Evolutionary conservation across 2,888 invertebrate genomes (phyloP).

Genomic region (Chaetogeoica ovagalla): DNA sequence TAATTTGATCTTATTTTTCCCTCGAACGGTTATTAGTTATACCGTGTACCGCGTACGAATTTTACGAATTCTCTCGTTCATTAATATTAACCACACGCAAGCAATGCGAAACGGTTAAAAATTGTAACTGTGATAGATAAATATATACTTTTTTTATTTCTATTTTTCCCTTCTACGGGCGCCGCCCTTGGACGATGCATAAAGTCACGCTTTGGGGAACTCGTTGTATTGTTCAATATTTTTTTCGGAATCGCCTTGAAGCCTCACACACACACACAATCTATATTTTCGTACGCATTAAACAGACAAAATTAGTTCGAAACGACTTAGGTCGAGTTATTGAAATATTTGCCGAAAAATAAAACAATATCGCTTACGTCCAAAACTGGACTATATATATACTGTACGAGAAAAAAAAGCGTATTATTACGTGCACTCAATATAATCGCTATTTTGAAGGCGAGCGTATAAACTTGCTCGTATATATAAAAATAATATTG

Average conservation of each 20-base stretch:
- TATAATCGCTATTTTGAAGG: too few species aligned
- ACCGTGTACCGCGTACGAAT: neutral
- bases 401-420: too few species aligned
- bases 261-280: neutral
- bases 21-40: neutral
- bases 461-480: too few species aligned
- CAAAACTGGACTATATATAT: conserved; percentile 19
- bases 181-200: conserved; percentile 38
- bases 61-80: conserved; percentile 28
- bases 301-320: conserved; percentile 21
- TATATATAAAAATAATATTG: neutral
- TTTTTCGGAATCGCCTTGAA: conserved; percentile 16
- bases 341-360: conserved; percentile 16
- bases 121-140: neutral
- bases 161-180: conserved; percentile 3
- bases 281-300: too few species aligned
- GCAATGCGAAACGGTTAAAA: neutral
- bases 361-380: conserved; percentile 31
- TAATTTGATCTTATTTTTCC: neutral
- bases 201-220: conserved; percentile 44
- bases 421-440: too few species aligned
- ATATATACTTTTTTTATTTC: conserved; percentile 15
- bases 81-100: neutral
- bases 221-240: conserved; percentile 37
- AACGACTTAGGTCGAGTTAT: conserved; percentile 1